phyloP scores from a whole-genome alignment of 2,113 vertebrate genomes.

The Dipodomys stephensi region DNA sequence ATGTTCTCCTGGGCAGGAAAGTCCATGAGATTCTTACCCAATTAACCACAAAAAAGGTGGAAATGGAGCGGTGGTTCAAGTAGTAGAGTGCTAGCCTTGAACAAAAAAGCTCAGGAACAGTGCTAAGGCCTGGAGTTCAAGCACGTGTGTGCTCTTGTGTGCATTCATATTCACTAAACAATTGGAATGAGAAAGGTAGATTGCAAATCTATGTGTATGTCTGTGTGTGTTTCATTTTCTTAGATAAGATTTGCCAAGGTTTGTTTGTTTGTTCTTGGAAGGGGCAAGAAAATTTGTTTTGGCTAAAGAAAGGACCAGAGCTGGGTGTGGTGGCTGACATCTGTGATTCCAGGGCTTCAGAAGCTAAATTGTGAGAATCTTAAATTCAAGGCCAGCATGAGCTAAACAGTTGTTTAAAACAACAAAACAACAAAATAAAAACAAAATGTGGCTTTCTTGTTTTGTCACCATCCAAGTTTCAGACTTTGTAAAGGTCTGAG shows the following conservation, averaged over 20 bases:
- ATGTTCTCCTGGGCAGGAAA: too few relatives aligned
- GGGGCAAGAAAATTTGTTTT: background rate
- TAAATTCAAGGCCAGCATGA: background rate
- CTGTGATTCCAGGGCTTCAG: background rate
- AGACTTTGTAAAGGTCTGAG: background rate
- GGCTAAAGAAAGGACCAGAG: background rate
- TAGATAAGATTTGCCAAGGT: too few relatives aligned
- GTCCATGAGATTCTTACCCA: too few relatives aligned
- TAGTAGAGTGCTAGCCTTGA: too few relatives aligned
- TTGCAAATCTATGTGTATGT: background rate
- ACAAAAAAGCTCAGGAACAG: too few relatives aligned
- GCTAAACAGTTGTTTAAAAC: background rate
- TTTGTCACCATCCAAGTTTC: background rate
- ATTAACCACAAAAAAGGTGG: too few relatives aligned
- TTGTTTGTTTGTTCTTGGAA: background rate
- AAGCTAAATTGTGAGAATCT: background rate
- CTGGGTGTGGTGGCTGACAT: background rate
- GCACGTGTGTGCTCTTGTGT: too few relatives aligned
- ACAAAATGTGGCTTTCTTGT: background rate
- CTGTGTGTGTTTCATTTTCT: background rate
- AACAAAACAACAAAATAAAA: background rate
- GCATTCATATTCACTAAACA: too few relatives aligned
- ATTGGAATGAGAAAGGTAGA: background rate
- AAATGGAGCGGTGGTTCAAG: too few relatives aligned
- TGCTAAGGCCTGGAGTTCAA: too few relatives aligned